Conservation (phyloP, 2,113 vertebrate genomes). For the Sebastes fasciatus region DNA sequence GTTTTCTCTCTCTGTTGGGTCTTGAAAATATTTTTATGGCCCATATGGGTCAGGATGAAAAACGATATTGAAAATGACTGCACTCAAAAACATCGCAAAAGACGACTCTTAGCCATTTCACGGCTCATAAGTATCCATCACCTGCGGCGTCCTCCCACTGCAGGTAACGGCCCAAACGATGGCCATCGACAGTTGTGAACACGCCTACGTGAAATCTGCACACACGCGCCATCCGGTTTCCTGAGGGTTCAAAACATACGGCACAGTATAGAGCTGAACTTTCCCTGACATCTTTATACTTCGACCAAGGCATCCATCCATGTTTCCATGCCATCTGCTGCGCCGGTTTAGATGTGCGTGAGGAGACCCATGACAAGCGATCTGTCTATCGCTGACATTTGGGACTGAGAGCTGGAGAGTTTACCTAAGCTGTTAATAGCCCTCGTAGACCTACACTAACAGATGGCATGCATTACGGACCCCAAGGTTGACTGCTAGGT, state of each 20-base stretch:
- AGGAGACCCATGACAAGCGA: constrained; percentile 60
- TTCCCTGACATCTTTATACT: constrained; percentile 59
- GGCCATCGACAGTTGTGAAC: constrained; percentile 11
- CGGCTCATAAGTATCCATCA: constrained; percentile 67
- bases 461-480: constrained; percentile 70
- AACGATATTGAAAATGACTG: constrained; percentile 59
- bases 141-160: constrained; percentile 23
- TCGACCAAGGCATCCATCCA: constrained; percentile 43
- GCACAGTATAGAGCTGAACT: constrained; percentile 52
- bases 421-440: constrained; percentile 59
- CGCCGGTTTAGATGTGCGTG: constrained; percentile 46
- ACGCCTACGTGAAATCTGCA: constrained; percentile 19
- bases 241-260: constrained; percentile 65
- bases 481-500: constrained; percentile 55
- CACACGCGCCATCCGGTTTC: constrained; percentile 15
- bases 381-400: constrained; percentile 61
- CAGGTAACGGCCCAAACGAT: constrained; percentile 51
- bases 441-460: constrained; percentile 43
- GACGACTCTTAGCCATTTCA: constrained; percentile 42
- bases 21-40: constrained; percentile 53
- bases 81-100: constrained; percentile 54
- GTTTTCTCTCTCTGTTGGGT: constrained; percentile 46
- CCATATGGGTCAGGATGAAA: constrained; percentile 59
- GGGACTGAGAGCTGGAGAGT: constrained; percentile 49
- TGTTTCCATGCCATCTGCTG: constrained; percentile 72